These are phyloP conservation scores for Gulo gulo DNA, from an alignment of 2,113 vertebrate genomes.

Conservation along the genomic window DNA sequence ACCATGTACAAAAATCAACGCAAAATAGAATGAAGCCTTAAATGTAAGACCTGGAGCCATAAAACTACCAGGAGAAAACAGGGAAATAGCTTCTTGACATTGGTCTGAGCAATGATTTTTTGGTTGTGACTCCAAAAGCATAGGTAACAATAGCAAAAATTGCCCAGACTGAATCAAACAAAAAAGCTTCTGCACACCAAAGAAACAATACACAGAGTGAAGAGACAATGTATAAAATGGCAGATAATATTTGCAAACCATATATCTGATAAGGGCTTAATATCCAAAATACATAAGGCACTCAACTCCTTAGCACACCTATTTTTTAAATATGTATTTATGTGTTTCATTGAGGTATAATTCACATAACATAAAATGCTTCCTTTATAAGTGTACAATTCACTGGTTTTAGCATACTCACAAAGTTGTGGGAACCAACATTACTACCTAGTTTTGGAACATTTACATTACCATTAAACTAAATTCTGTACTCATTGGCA, in stretches of 20 bases:
- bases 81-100: neutral
- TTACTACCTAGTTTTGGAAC: neutral
- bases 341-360: neutral
- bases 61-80: neutral
- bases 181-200: neutral
- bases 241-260: neutral
- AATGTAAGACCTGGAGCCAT: neutral
- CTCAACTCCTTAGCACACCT: neutral
- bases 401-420: neutral
- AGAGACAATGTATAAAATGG: neutral
- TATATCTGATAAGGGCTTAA: no score
- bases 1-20: neutral
- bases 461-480: neutral
- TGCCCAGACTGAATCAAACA: neutral
- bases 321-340: neutral
- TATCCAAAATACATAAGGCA: neutral
- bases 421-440: neutral
- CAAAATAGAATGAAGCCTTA: neutral
- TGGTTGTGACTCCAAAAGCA: neutral
- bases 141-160: neutral
- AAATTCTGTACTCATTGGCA: neutral
- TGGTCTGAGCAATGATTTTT: neutral
- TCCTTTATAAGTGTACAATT: neutral
- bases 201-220: neutral
- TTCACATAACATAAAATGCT: neutral